These are phyloP conservation scores for Holothuria scabra DNA, from an alignment of 53 echinoderm and acorn worm species.

Conservation along the genomic window DNA sequence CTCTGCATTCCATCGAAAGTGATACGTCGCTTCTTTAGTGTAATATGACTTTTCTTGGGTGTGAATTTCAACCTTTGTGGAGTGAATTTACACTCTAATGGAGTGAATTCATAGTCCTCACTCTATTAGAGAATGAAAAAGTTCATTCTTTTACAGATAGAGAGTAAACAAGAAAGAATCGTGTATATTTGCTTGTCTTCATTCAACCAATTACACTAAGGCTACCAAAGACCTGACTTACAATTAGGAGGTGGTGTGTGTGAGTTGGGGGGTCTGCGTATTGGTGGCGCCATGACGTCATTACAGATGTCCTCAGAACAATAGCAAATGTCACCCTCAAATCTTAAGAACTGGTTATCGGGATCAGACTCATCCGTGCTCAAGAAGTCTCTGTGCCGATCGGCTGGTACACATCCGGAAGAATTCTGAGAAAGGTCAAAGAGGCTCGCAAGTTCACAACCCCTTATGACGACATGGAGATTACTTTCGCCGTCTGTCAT, in stretches of 20 bases:
- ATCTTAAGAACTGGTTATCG: neutral
- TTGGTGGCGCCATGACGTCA: neutral
- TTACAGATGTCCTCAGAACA: slow-evolving; percentile 8
- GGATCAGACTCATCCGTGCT: neutral
- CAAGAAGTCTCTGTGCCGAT: neutral
- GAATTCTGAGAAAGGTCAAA: neutral
- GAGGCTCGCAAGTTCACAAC: neutral
- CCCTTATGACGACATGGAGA: slow-evolving; percentile 6
- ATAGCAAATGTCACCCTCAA: slow-evolving; percentile 10
- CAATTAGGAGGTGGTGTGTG: slow-evolving; percentile 32
- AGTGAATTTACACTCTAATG: too few relatives aligned
- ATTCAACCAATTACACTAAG: too few relatives aligned
- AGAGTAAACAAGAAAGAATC: too few relatives aligned
- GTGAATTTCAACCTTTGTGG: too few relatives aligned
- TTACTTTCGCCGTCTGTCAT: neutral
- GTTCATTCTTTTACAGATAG: too few relatives aligned
- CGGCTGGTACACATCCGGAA: neutral
- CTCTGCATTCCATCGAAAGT: too few relatives aligned
- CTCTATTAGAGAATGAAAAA: too few relatives aligned
- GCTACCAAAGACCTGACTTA: neutral
- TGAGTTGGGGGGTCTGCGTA: neutral
- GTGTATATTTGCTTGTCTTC: too few relatives aligned
- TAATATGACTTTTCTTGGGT: too few relatives aligned
- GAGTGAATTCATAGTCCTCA: too few relatives aligned
- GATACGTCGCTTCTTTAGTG: too few relatives aligned